phyloP scores from a whole-genome alignment of 2,113 vertebrate genomes.

The Amblyornis subalaris region DNA sequence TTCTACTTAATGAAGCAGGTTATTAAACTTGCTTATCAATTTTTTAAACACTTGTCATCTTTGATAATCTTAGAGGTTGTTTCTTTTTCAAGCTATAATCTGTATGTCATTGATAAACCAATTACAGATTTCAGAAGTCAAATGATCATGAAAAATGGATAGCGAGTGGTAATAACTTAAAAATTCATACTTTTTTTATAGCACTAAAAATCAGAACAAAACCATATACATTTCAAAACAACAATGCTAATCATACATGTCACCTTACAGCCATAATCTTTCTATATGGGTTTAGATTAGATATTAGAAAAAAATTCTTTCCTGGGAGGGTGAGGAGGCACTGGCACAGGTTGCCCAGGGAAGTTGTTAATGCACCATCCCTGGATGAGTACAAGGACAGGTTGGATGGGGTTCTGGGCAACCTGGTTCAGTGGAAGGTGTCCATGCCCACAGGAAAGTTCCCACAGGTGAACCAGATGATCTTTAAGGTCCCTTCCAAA shows the following conservation, averaged over 20 bases:
- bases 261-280: background rate
- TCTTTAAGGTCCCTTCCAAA: background rate
- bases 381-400: background rate
- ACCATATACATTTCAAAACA: background rate
- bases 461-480: background rate
- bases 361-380: background rate
- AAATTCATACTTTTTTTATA: background rate
- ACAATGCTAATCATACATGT: background rate
- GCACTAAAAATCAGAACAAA: background rate
- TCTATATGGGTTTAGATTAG: background rate
- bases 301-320: background rate
- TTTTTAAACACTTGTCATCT: constrained; percentile 73
- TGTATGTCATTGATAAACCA: constrained; percentile 62
- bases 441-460: background rate
- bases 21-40: constrained; percentile 71
- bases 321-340: background rate
- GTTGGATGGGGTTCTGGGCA: background rate
- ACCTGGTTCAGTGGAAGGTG: background rate
- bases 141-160: constrained; percentile 30
- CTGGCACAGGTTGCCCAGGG: background rate
- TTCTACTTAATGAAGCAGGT: constrained; percentile 72
- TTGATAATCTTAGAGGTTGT: constrained; percentile 71
- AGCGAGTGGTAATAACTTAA: constrained; percentile 13
- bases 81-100: constrained; percentile 69
- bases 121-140: constrained; percentile 62